A percentile compares a stretch with the other conserved stretches of the same genome.
Conservation (phyloP, 2,113 vertebrate genomes). For the Tragelaphus strepsiceros region DNA sequence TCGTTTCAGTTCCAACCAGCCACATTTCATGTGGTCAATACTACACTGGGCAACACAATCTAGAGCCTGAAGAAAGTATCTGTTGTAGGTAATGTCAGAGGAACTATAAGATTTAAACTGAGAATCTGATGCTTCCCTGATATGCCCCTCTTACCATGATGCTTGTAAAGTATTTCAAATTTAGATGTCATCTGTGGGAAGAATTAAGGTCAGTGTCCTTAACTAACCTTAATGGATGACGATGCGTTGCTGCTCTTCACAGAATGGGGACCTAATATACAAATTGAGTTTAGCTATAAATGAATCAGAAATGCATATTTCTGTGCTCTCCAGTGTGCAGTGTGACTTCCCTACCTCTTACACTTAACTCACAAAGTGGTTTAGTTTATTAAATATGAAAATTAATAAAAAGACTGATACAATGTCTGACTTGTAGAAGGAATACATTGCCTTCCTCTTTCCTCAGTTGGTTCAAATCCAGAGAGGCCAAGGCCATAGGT, state of each 20-base stretch:
- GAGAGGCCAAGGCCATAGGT: background rate
- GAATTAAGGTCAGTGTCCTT: background rate
- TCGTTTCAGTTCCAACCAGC: background rate
- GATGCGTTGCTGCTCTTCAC: background rate
- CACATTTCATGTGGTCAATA: background rate
- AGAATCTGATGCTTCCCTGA: background rate
- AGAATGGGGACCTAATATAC: background rate
- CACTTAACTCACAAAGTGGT: background rate
- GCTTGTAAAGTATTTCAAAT: background rate
- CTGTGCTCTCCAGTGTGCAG: background rate
- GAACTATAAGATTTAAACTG: background rate
- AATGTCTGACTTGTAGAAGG: background rate
- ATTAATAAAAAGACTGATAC: background rate
- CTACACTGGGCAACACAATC: background rate
- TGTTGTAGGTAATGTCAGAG: background rate
- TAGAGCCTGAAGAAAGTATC: background rate
- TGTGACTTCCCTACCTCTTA: background rate
- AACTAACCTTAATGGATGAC: background rate
- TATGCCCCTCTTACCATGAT: background rate
- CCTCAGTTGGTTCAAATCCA: background rate
- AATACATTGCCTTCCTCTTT: background rate
- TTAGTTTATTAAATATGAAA: conserved; percentile 19
- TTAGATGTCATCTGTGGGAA: background rate
- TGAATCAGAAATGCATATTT: background rate
- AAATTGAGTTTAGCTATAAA: background rate